Evolutionary conservation across 2,113 vertebrate genomes (phyloP), one percentile per base, ranked within the genome.

Genomic region (Boulengeromyrus knoepffleri): DNA sequence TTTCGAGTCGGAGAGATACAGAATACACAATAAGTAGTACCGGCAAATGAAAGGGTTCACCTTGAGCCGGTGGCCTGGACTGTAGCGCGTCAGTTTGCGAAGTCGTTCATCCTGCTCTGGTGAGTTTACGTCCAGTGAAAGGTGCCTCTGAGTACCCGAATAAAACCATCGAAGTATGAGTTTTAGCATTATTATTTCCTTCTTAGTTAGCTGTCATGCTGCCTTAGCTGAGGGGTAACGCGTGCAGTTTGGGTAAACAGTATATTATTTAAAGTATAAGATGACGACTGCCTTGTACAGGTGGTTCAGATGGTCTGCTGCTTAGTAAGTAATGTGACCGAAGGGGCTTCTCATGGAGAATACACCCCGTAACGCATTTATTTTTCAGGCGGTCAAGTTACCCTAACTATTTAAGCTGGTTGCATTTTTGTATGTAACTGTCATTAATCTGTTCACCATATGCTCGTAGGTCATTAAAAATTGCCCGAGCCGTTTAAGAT

Each of bases 21-120:
- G 8, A 1, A 45, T 5, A 31, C 56, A n/a, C n/a, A 56, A 85
- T 92, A 96, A 96, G 95, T 95, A 96, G 96, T 95, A 27, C 96
- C 95, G 92, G 95, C 90, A 36, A 5, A 39, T 90, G 58, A 58
- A 58, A 42, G 70, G 86, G 88, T 93, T 94, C 95, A 92, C 5
- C 70, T 89, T 92, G 66, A 56, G 88, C 86, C 45, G 15, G 91
- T 15, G 83, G 19, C 0, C 42, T 47, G 39, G 45, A 24, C 83
- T 3, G 10, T 17, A 1, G 88, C 88, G 86, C 92, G 86, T 91
- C 94, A 89, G 93, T 95, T 92, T 91, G 84, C 93, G 93, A 91
- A 91, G 93, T 45, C 93, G 90, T 94, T 94, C 91, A 85, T 85
- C 91, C 90, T 62, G 50, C 10, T 15, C 85, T 92, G 95, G 96